Base-by-base conservation (phyloP, 2,797 vertebrate species). In the Salmo trutta region DNA sequence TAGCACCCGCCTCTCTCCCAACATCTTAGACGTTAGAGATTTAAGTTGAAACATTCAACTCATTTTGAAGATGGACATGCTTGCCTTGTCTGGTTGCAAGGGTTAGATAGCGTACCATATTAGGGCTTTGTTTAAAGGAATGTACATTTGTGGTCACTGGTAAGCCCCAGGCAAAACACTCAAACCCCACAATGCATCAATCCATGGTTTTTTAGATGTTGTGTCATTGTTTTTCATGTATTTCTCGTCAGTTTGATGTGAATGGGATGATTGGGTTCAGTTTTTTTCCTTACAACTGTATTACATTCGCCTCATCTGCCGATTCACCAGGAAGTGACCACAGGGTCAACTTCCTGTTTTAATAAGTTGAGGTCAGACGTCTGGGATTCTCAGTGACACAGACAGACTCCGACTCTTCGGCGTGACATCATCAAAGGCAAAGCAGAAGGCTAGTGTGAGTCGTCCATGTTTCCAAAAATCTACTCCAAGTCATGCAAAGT, bases 331-430 rank as follows among this genome's bases (percentile, higher is more conserved):
- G 71, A 84, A 77, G 71, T 81, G 76, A 71, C 85, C 70, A 4
- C 74, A 82, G 79, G 75, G 47, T 62, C 76, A 29, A 81, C 81
- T 85, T 86, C 78, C 82, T 85, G 81, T 74, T 85, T 79, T 47
- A 47, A 47, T 47, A 77, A 70, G 75, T 75, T 14, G 47, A 82
- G 73, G 68, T 72, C 80, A 77, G 79, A 80, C 78, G 77, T 86
- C 82, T 88, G 83, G 74, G 74, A 76, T 78, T 83, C 62, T 75
- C 27, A 41, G 59, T 59, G 47, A 82, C 80, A 3, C 10, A 47
- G 41, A 47, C 41, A 47, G 41, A 47, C 41, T 47, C 41, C 10
- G 41, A 47, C 41, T 66, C 75, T 69, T 59, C 64, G 74, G 71
- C 77, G 75, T 86, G 83, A 85, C 76, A 64, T 84, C 80, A 86